A percentile compares a stretch with the other conserved stretches of the same genome.
Evolutionary conservation across 1,140 invertebrate species (phyloP).

Genomic region (Drosophila mayri): DNA sequence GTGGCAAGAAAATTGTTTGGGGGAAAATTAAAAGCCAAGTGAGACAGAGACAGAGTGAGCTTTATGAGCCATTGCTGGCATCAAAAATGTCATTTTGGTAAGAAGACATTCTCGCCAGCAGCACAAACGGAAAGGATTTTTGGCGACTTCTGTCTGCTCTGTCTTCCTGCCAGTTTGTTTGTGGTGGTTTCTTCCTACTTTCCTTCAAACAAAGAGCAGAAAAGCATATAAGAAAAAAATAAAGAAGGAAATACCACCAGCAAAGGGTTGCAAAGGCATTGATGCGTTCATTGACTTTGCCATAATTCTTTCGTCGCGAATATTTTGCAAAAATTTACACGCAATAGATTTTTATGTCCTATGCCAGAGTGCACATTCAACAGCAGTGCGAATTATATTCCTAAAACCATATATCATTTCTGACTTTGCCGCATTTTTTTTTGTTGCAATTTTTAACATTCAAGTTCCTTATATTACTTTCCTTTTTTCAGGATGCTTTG

Average conservation of each 20-base stretch:
- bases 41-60: slow-evolving; percentile 38
- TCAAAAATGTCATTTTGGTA: slow-evolving; percentile 74
- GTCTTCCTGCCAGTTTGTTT: slow-evolving; percentile 18
- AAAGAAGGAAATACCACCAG: neutral
- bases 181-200: slow-evolving; percentile 16
- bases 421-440: slow-evolving; percentile 14
- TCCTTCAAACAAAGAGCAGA: slow-evolving; percentile 42
- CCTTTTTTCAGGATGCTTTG: slow-evolving; percentile 83
- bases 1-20: slow-evolving; percentile 34
- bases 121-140: slow-evolving; percentile 59
- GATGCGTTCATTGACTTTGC: slow-evolving; percentile 69
- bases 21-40: slow-evolving; percentile 59
- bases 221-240: slow-evolving; percentile 2
- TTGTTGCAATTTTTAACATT: too few species aligned
- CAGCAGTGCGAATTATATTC: slow-evolving; percentile 45
- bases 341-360: slow-evolving; percentile 84
- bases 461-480: too few species aligned
- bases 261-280: slow-evolving; percentile 58
- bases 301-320: slow-evolving; percentile 72
- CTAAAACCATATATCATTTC: slow-evolving; percentile 57
- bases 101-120: slow-evolving; percentile 28
- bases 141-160: slow-evolving; percentile 62
- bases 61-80: slow-evolving; percentile 83
- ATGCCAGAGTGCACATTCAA: slow-evolving; percentile 52
- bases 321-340: slow-evolving; percentile 79